Evolutionary conservation across 2,888 invertebrate genomes (phyloP).

Genomic region (Noctua comes): DNA sequence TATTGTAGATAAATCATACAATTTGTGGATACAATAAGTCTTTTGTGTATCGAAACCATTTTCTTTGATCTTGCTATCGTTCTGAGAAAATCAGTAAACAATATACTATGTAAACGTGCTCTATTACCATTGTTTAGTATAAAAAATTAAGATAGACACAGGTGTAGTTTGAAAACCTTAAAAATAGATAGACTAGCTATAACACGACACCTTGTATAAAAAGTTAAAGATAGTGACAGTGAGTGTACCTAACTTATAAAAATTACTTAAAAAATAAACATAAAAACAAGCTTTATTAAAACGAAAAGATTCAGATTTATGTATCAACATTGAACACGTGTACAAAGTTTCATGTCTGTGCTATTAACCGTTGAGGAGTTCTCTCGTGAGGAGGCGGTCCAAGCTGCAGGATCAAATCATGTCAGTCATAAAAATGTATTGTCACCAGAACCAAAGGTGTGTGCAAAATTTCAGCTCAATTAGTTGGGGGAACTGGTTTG

Average conservation of each 20-base stretch:
- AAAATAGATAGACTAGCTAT: slow-evolving; percentile 4
- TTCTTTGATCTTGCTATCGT: slow-evolving; percentile 38
- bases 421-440: background rate
- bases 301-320: no score
- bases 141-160: slow-evolving; percentile 12
- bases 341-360: no score
- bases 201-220: background rate
- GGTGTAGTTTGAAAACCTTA: background rate
- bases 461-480: background rate
- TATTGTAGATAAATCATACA: slow-evolving; percentile 30
- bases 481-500: background rate
- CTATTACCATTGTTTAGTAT: slow-evolving; percentile 7
- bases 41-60: slow-evolving; percentile 30
- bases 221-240: background rate
- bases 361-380: no score
- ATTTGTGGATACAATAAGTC: slow-evolving; percentile 25
- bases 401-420: no score
- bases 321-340: no score
- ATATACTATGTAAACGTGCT: slow-evolving; percentile 6
- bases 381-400: no score
- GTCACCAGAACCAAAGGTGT: background rate
- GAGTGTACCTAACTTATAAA: background rate
- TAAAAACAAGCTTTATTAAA: no score
- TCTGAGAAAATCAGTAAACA: slow-evolving; percentile 37
- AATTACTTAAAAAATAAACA: no score